A percentile compares a stretch with the other conserved stretches of the same genome.
Evolutionary conservation across 2,888 invertebrate genomes (phyloP).

Genomic region (Tanypteryx hageni): DNA sequence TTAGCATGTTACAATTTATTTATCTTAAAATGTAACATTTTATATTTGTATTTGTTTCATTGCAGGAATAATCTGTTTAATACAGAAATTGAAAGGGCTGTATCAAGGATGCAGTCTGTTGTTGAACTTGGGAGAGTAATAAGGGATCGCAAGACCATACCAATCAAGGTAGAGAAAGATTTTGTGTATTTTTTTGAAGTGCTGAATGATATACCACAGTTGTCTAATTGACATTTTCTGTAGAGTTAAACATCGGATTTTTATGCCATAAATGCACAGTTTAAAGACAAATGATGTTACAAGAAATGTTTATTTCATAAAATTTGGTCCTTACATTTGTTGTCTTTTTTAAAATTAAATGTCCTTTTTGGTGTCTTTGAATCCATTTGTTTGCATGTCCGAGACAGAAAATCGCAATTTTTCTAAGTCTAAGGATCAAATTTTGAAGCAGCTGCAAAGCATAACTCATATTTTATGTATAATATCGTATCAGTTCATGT

Average conservation of each 20-base stretch:
- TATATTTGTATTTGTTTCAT: conserved; percentile 49
- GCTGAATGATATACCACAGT: not conserved
- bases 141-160: conserved; percentile 94
- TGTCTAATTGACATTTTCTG: conserved; percentile 18
- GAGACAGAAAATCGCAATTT: no score
- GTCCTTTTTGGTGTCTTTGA: no score
- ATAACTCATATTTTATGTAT: no score
- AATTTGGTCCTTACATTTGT: no score
- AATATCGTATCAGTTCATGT: no score
- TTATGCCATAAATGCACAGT: not conserved
- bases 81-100: conserved; percentile 90
- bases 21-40: conserved; percentile 49
- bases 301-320: no score
- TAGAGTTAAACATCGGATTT: not conserved
- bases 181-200: not conserved
- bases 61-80: conserved; percentile 83
- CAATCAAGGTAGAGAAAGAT: conserved; percentile 82
- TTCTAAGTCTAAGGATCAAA: no score
- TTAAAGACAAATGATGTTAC: no score
- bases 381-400: no score
- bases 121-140: conserved; percentile 96
- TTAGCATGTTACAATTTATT: conserved; percentile 18
- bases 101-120: conserved; percentile 94
- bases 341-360: no score
- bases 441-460: no score